These are phyloP conservation scores for Perca schrenkii DNA, from an alignment of 2,113 vertebrate species.

Conservation along the genomic window DNA sequence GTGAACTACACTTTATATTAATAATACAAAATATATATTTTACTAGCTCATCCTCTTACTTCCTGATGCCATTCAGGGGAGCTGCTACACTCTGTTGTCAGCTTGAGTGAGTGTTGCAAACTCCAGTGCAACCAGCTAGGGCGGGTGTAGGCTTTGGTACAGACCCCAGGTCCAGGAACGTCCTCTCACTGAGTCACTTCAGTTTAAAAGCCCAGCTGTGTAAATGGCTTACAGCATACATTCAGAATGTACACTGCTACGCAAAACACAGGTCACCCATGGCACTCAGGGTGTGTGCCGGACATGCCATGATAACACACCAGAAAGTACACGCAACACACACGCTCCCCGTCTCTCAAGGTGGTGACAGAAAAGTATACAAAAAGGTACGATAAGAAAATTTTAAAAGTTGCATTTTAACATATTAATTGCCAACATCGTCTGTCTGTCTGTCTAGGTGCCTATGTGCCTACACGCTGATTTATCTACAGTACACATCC, in stretches of 20 bases:
- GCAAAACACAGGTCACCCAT: conserved; percentile 66
- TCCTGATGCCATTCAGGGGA: conserved; percentile 39
- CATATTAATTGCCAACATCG: not conserved
- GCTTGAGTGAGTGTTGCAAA: conserved; percentile 39
- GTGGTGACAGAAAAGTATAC: conserved; percentile 18
- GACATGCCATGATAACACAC: conserved; percentile 47
- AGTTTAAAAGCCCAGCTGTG: conserved; percentile 83
- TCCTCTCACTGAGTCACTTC: conserved; percentile 79
- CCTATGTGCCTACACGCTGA: not conserved
- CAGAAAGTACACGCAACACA: conserved; percentile 35
- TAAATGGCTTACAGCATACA: conserved; percentile 84
- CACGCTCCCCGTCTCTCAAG: conserved; percentile 9
- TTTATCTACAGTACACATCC: not conserved
- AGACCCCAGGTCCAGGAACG: conserved; percentile 77
- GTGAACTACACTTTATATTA: not conserved
- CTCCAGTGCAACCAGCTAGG: conserved; percentile 42
- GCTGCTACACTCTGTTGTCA: conserved; percentile 45
- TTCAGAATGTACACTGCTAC: conserved; percentile 75
- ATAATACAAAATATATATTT: not conserved
- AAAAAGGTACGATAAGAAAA: too few relatives aligned
- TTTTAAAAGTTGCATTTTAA: not conserved
- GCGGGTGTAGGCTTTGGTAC: conserved; percentile 76
- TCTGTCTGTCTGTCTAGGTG: not conserved
- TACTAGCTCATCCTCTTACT: not conserved
- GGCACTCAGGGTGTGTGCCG: conserved; percentile 64